Evolutionary conservation across 2,797 vertebrate species (phyloP).

Genomic region (Pangasius larnaudii): DNA sequence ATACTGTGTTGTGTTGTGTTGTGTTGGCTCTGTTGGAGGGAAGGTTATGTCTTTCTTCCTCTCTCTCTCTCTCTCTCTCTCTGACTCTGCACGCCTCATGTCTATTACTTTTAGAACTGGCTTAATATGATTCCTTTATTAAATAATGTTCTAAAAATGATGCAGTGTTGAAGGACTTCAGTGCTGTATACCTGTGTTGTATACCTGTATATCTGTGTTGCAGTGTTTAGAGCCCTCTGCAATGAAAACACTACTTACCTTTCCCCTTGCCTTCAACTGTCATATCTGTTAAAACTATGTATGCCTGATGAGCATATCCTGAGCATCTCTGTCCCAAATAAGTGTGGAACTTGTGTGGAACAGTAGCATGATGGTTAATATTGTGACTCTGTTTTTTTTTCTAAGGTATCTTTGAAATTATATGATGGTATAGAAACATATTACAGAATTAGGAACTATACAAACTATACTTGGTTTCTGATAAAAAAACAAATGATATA

Average conservation of each 20-base stretch:
- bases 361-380: background rate
- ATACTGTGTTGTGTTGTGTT: background rate
- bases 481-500: background rate
- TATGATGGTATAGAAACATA: background rate
- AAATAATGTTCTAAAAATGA: background rate
- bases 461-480: background rate
- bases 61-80: background rate
- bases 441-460: background rate
- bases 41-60: background rate
- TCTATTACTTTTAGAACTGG: background rate
- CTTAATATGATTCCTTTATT: background rate
- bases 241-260: background rate
- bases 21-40: background rate
- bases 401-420: background rate
- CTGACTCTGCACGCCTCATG: background rate
- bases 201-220: background rate
- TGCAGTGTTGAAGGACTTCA: background rate
- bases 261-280: background rate
- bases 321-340: background rate
- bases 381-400: background rate
- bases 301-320: background rate
- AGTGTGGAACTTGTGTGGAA: too few species aligned
- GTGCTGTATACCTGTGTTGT: background rate
- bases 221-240: background rate
- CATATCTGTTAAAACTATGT: background rate